Evolutionary conservation across 1,140 invertebrate genomes (phyloP).

Genomic region (Leptopilina boulardi): DNA sequence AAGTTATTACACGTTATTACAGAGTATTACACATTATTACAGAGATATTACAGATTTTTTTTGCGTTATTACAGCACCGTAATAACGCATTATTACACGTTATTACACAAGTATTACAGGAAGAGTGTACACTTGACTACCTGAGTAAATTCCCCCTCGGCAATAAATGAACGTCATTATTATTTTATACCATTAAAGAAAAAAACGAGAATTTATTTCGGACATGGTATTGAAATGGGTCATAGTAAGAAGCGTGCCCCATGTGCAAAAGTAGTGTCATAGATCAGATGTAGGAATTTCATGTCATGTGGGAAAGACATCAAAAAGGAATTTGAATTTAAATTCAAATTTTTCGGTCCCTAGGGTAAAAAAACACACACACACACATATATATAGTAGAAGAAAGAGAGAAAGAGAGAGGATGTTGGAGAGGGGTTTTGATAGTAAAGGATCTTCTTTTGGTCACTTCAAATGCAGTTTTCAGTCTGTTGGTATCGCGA

Average conservation of each 20-base stretch:
- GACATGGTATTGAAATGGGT: background rate
- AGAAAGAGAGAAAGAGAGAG: constrained; percentile 38
- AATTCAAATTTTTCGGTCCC: constrained; percentile 64
- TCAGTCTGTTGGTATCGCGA: constrained; percentile 22
- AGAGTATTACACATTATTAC: too few species aligned
- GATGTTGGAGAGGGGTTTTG: background rate
- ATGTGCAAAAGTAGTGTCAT: constrained; percentile 8
- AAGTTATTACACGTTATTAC: too few species aligned
- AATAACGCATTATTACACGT: too few species aligned
- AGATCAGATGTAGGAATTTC: constrained; percentile 17
- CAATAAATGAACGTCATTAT: too few species aligned
- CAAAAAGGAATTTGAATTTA: constrained; percentile 71
- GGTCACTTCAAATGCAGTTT: constrained; percentile 29
- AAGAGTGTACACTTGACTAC: too few species aligned
- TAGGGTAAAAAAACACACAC: constrained; percentile 29
- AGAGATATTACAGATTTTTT: too few species aligned
- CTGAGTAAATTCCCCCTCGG: too few species aligned
- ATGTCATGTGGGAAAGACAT: constrained; percentile 33
- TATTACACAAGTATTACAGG: too few species aligned
- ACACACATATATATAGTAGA: too few species aligned
- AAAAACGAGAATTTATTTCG: background rate
- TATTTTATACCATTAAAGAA: too few species aligned
- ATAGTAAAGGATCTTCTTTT: constrained; percentile 24
- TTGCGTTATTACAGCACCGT: too few species aligned
- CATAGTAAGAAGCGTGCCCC: background rate